Base-by-base conservation (phyloP, 2,888 invertebrate genomes). In the Eupithecia pulchellata region DNA sequence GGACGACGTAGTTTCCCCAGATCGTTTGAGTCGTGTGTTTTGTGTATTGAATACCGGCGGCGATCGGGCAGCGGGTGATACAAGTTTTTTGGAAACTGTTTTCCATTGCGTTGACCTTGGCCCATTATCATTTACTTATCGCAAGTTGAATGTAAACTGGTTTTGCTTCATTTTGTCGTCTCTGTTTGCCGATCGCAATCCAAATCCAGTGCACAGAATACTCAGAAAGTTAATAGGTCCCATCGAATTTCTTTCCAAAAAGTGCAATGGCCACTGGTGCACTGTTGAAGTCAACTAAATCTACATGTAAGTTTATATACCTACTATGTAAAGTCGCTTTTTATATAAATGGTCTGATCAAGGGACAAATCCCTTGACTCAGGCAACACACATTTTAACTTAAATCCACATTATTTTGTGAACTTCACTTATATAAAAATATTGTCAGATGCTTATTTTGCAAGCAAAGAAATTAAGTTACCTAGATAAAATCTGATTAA, bases 81-180 rank as follows among this genome's bases (percentile, higher is more conserved):
- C 42, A 20, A n/a, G 20, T 34, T 61, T 77, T 82, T 79, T 68
- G 71, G 72, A 55, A 66, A 78, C 58, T n/a, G 58, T 20, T 60
- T 60, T 60, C 68, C 76, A 72, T 64, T 72, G 69, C 82, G 29
- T 61, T 61, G 86, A 87, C 89, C 89, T 90, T 89, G 89, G 77
- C 74, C 82, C 84, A 86, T 84, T 86, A 88, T 86, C 88, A 82
- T 82, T 83, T 79, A 82, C 71, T 86, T 82, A 86, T 86, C 86
- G 78, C 77, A 72, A 69, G 80, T 81, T 83, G 80, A 83, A 81
- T 84, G 85, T 83, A 85, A 86, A 83, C 81, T 79, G 67, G 32
- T 76, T 76, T 77, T 77, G 77, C 63, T 74, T 79, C 68, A 72
- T 75, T 77, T 81, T 79, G 25, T 32, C 71, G 69, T 76, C 77